Base-by-base conservation (phyloP, 1,140 invertebrate species). In the Listronotus bonariensis region DNA sequence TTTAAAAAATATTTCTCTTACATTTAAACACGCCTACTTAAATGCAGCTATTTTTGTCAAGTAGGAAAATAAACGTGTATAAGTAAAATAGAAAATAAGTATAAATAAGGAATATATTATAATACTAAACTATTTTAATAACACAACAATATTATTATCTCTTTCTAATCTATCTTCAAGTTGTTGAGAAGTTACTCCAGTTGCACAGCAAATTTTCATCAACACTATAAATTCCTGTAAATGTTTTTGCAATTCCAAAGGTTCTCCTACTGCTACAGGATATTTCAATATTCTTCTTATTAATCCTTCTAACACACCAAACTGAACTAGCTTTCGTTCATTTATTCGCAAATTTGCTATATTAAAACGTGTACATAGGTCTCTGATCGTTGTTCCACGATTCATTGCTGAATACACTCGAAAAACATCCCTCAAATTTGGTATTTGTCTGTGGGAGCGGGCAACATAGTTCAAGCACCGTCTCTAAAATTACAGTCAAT, bases 141-240 rank as follows among this genome's bases (percentile, higher is more conserved):
- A 87, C 68, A 94, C 83, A 49, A 90, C 83, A 46, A 96, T 86
- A 79, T 90, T 91, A 18, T 92, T 86, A 81, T 96, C 93, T 64
- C 86, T 86, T 69, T 96, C 94, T 7, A 96, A 87, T 56, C 90
- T 86, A 66, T 93, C 90, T 75, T 96, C 92, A 31, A 97, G 83
- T 69, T 93, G 89, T 48, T 88, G 84, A 18, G 89, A 83, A 54
- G 87, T 89, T 43, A 94, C 80, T n/a, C 90, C 89, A n/a, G 89
- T 89, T 58, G 87, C 84, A 75, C 92, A 93, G 74, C 94, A 96
- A 72, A 97, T 95, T n/a, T 81, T 95, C 91, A 81, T 97, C 94
- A 45, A 90, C 87, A 73, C 87, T 92, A 43, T 89, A 87, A 0
- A 83, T 77, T 4, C 95, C 95, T 52, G 88, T 92, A 74, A 95